These are phyloP conservation scores for Apostichopus parvimensis DNA, from an alignment of 35 echinoderm and acorn worm genomes.

Conservation along the genomic window DNA sequence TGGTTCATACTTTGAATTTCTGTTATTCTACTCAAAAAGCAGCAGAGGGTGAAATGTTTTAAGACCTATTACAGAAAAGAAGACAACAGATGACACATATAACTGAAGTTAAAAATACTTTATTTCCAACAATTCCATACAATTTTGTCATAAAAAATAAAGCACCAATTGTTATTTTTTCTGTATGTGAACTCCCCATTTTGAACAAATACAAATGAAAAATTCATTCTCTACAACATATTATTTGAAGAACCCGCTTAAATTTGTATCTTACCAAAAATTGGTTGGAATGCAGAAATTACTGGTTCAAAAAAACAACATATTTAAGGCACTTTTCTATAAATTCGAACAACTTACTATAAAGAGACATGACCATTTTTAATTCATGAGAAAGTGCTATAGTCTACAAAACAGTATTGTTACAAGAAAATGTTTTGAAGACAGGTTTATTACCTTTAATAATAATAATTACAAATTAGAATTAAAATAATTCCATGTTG, in stretches of 20 bases:
- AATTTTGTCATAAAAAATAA: background rate
- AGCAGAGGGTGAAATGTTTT: too few relatives aligned
- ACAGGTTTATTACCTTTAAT: too few relatives aligned
- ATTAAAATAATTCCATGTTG: background rate
- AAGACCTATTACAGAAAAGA: too few relatives aligned
- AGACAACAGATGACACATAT: too few relatives aligned
- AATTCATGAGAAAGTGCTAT: too few relatives aligned
- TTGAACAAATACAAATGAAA: background rate
- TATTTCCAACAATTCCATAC: background rate
- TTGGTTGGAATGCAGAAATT: background rate
- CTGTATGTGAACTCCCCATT: background rate
- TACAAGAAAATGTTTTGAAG: too few relatives aligned
- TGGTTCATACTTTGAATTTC: too few relatives aligned
- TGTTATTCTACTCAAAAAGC: too few relatives aligned
- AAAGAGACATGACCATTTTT: too few relatives aligned
- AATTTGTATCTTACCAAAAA: background rate
- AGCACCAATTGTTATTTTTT: background rate
- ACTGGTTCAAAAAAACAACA: background rate
- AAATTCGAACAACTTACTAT: too few relatives aligned
- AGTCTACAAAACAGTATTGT: too few relatives aligned
- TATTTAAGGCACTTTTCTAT: too few relatives aligned
- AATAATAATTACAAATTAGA: background rate
- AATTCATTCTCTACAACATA: background rate
- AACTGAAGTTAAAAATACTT: background rate
- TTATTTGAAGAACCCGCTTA: background rate